A percentile compares a stretch with the other conserved stretches of the same genome.
Evolutionary conservation across 2,113 vertebrate species (phyloP).

Genomic region (Nicator chloris): DNA sequence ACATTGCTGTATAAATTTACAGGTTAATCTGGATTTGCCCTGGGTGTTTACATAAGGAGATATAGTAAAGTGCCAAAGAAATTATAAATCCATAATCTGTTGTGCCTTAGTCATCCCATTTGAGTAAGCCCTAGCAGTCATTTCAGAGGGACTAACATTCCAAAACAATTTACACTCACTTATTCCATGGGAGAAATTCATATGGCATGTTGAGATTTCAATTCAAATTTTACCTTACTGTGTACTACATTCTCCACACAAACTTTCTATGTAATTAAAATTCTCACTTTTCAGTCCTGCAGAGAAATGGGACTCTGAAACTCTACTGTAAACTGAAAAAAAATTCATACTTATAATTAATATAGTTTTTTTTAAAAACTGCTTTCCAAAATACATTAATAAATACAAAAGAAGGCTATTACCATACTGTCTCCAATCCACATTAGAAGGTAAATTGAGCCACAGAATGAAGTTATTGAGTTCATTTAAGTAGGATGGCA

Average conservation of each 20-base stretch:
- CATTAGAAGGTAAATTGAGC: conserved; percentile 56
- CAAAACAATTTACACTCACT: background rate
- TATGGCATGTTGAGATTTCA: background rate
- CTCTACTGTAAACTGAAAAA: background rate
- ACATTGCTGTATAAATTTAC: background rate
- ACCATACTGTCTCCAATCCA: conserved; percentile 70
- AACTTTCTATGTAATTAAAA: background rate
- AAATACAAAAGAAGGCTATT: background rate
- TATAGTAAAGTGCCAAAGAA: background rate
- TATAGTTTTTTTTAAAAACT: background rate
- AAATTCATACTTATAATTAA: background rate
- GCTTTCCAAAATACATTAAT: background rate
- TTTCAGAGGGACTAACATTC: background rate
- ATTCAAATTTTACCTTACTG: background rate
- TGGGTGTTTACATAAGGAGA: background rate
- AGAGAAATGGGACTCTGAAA: background rate
- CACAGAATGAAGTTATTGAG: conserved; percentile 76
- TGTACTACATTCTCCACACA: background rate
- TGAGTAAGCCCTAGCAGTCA: background rate
- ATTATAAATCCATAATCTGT: background rate
- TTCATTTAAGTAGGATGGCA: conserved; percentile 73
- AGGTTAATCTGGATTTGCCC: background rate
- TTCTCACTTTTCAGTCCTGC: background rate
- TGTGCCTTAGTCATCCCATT: background rate
- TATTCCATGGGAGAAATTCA: background rate